These are phyloP conservation scores for Drosophila carrolli DNA, from an alignment of 1,140 invertebrate genomes.

Conservation along the genomic window DNA sequence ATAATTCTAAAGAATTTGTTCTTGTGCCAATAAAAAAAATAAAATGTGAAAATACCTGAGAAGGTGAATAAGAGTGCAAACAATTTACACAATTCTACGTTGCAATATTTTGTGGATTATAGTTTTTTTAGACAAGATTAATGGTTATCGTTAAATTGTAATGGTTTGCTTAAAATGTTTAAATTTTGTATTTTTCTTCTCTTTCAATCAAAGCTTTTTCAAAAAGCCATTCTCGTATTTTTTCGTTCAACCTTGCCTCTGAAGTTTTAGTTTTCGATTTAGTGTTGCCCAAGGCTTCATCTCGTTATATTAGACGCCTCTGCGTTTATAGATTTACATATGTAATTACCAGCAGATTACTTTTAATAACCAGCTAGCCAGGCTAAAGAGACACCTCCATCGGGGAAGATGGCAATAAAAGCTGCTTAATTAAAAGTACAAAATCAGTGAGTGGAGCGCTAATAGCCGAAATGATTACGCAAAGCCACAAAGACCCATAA, in stretches of 20 bases:
- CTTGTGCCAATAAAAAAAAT: not conserved
- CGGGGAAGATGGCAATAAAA: conserved; percentile 35
- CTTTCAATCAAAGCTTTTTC: not conserved
- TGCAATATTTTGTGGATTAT: conserved; percentile 26
- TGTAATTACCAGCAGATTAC: conserved; percentile 45
- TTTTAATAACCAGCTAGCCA: conserved; percentile 40
- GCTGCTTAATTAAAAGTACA: conserved; percentile 75
- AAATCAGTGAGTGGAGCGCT: conserved; percentile 59
- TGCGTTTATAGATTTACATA: conserved; percentile 59
- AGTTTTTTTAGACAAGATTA: too few relatives aligned
- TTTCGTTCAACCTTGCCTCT: not conserved
- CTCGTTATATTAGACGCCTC: conserved; percentile 39
- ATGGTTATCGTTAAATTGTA: too few relatives aligned
- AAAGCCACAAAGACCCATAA: conserved; percentile 66
- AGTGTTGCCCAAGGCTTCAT: conserved; percentile 25
- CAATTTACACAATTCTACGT: not conserved
- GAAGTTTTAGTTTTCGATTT: conserved; percentile 11
- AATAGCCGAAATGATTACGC: conserved; percentile 69
- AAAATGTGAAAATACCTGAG: conserved; percentile 14
- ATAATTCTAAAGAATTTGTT: conserved; percentile 17
- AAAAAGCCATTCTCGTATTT: conserved; percentile 1
- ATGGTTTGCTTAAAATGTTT: not conserved
- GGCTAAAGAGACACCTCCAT: conserved; percentile 41
- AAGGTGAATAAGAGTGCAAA: conserved; percentile 22
- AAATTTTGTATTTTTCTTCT: too few relatives aligned